Percentiles rank a stretch among this genome's conserved stretches.
These are phyloP conservation scores for Brachionus koreanus DNA, from an alignment of 1,140 invertebrate species.

Conservation along the genomic window DNA sequence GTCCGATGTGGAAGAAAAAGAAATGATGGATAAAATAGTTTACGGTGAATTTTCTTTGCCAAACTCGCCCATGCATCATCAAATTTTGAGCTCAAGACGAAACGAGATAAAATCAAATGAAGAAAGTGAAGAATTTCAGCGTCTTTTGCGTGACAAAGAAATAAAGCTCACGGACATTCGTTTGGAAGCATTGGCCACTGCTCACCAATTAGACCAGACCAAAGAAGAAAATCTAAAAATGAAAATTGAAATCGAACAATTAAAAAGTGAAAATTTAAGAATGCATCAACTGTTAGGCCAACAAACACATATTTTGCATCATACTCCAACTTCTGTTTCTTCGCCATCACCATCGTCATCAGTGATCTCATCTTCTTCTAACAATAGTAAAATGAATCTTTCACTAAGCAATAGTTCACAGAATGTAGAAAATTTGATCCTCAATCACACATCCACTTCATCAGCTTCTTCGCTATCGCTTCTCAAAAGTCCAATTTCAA, in stretches of 20 bases:
- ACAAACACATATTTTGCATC: background rate
- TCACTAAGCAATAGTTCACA: slow-evolving; percentile 36
- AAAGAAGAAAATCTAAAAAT: slow-evolving; percentile 93
- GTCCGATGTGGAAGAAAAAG: slow-evolving; percentile 64
- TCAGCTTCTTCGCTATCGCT: slow-evolving; percentile 25
- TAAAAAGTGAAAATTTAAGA: slow-evolving; percentile 34
- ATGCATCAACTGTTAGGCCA: slow-evolving; percentile 10
- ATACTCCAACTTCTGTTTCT: slow-evolving; percentile 7
- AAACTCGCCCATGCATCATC: slow-evolving; percentile 54
- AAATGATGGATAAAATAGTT: background rate
- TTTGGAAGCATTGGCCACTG: slow-evolving; percentile 87
- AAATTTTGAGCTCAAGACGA: background rate
- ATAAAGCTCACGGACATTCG: slow-evolving; percentile 90
- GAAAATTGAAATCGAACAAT: slow-evolving; percentile 64
- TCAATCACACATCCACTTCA: slow-evolving; percentile 22
- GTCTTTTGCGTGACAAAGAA: slow-evolving; percentile 89
- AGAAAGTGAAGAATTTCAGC: slow-evolving; percentile 76
- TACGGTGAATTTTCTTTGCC: slow-evolving; percentile 58
- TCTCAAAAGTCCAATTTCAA: slow-evolving; percentile 34
- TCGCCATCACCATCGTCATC: slow-evolving; percentile 37
- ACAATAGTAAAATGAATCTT: slow-evolving; percentile 37
- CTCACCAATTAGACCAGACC: slow-evolving; percentile 89
- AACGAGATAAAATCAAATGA: slow-evolving; percentile 47
- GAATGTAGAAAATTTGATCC: slow-evolving; percentile 18
- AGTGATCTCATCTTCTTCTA: slow-evolving; percentile 35